Base-by-base conservation (phyloP, 1,140 invertebrate genomes). In the Drosophila miranda region DNA sequence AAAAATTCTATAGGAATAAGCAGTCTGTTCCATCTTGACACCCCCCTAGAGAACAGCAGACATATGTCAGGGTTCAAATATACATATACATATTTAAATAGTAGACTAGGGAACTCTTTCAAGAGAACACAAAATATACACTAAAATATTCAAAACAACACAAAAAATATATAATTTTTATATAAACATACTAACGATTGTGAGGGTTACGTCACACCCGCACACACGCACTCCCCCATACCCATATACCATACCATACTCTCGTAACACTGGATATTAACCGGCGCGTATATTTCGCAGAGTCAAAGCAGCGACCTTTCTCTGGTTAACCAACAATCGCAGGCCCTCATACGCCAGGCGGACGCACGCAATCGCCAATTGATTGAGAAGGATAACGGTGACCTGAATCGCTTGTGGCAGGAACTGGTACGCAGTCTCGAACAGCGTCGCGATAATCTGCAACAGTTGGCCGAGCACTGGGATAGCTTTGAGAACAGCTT, bases 341-440 rank as follows among this genome's bases (percentile, higher is more conserved):
- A 92, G 54, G 93, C 95, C 52, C 92, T 97, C 6, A 92, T 93
- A 8, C 92, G 92, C 44, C 91, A 94, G 74, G 95, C 95, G 0
- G 94, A 96, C 80, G 75, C 90, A 6, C 82, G 91, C 2, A 96
- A 94, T 83, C 93, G 93, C 48, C 89, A 92, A 49, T 90, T 91
- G 14, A 95, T 97, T 58, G 92, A 94, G 49, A 76, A 91, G 26
- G 93, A 96, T 61, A 91, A 95, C 41, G 84, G 91, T 0, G 92
- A 93, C 38, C 93, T 96, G 11, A 95, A 94, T 52, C 92, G 94
- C 26, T 93, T 95, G 74, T 98, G 97, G 97, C 93, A 93, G 56
- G 92, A 95, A 11, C 91, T 96, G 2, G 93, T 97, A 21, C 93
- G 93, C 6, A 92, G 94, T 81, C 91, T 97, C 81, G 95, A 95